phyloP scores from a whole-genome alignment of 2,797 vertebrate genomes.

The Rhinatrema bivittatum region DNA sequence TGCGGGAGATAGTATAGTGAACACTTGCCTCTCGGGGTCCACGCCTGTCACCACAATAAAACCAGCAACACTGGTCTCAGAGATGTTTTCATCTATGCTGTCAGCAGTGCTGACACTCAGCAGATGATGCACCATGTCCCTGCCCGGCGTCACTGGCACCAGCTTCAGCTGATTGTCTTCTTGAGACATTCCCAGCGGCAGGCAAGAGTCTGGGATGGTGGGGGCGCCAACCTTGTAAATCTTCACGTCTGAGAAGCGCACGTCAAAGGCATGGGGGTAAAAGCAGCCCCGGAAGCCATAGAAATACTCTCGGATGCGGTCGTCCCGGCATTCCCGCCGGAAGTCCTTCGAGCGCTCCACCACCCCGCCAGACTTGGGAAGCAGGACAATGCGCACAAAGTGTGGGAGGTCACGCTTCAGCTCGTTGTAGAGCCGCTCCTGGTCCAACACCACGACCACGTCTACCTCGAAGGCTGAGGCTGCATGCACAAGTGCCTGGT shows the following conservation, averaged over 20 bases:
- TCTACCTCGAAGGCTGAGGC: conserved; percentile 96
- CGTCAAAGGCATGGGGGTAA: conserved; percentile 92
- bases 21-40: conserved; percentile 84
- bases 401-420: conserved; percentile 91
- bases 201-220: conserved; percentile 91
- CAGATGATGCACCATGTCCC: conserved; percentile 93
- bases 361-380: conserved; percentile 89
- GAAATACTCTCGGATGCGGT: conserved; percentile 93
- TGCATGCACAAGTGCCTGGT: conserved; percentile 92
- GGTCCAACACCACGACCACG: conserved; percentile 91
- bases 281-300: conserved; percentile 87
- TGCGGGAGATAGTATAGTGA: conserved; percentile 88
- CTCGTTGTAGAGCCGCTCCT: conserved; percentile 94
- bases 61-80: conserved; percentile 72
- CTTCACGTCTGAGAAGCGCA: conserved; percentile 91
- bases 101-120: conserved; percentile 80
- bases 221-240: conserved; percentile 97
- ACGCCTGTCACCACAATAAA: conserved; percentile 94
- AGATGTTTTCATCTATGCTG: conserved; percentile 57
- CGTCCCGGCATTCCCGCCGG: conserved; percentile 82
- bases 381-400: conserved; percentile 86
- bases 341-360: conserved; percentile 95
- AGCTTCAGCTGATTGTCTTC: conserved; percentile 96
- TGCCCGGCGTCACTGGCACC: conserved; percentile 87
- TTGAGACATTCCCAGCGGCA: conserved; percentile 95